These are phyloP conservation scores for Trachemys scripta DNA, from an alignment of 2,113 vertebrate species.

Conservation along the genomic window DNA sequence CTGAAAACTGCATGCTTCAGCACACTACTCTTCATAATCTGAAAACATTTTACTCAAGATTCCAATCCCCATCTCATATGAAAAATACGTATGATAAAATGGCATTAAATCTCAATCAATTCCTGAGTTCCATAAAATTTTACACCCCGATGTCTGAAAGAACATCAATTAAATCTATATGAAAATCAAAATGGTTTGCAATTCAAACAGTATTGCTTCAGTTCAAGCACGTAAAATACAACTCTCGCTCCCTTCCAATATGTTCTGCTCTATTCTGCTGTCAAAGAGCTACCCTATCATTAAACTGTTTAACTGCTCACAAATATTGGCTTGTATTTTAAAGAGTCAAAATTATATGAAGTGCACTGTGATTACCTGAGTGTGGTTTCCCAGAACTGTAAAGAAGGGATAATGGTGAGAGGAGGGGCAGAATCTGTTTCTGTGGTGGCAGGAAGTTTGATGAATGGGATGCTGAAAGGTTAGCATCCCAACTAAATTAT, in stretches of 20 bases:
- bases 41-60: not conserved
- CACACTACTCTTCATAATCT: not conserved
- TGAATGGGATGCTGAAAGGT: not conserved
- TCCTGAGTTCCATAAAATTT: not conserved
- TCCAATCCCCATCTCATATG: not conserved
- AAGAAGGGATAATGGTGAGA: not conserved
- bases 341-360: not conserved
- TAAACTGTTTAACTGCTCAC: not conserved
- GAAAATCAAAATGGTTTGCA: not conserved
- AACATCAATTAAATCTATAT: not conserved
- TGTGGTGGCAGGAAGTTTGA: not conserved
- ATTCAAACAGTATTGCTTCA: not conserved
- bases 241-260: not conserved
- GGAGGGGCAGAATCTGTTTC: not conserved
- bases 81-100: constrained; percentile 24
- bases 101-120: not conserved
- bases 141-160: not conserved
- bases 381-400: not conserved
- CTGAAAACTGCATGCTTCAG: not conserved
- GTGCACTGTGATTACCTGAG: too few relatives aligned
- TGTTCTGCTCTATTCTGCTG: not conserved
- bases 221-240: not conserved
- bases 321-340: not conserved
- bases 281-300: not conserved
- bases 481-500: not conserved